phyloP scores from a whole-genome alignment of 2,888 invertebrate genomes.

The Osedax frankpressi region DNA sequence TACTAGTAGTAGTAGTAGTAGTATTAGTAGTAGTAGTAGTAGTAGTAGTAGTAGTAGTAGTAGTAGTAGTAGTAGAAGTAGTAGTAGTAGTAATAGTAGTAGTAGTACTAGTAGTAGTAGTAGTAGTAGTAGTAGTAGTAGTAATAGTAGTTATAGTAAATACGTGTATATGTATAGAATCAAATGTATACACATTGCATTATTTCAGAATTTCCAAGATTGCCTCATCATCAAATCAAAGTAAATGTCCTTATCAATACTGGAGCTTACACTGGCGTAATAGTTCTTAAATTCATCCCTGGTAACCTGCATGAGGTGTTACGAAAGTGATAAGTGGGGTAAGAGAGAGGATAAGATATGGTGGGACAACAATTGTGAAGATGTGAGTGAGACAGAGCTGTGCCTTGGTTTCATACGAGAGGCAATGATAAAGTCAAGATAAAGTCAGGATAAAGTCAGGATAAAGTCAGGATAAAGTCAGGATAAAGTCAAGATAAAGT shows the following conservation, averaged over 20 bases:
- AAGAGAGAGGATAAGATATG: too few species aligned
- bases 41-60: slow-evolving; percentile 5
- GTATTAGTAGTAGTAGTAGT: slow-evolving; percentile 5
- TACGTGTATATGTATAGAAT: too few species aligned
- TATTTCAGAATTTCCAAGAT: slow-evolving; percentile 57
- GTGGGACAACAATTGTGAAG: too few species aligned
- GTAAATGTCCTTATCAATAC: slow-evolving; percentile 79
- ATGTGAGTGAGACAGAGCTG: too few species aligned
- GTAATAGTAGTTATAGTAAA: neutral
- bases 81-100: neutral
- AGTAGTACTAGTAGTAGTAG: neutral
- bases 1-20: slow-evolving; percentile 8
- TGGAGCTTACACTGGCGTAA: slow-evolving; percentile 77
- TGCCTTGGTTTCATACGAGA: too few species aligned
- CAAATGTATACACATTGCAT: too few species aligned
- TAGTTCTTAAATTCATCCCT: slow-evolving; percentile 81
- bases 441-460: too few species aligned
- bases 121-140: neutral
- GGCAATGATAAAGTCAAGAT: too few species aligned
- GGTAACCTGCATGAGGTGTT: slow-evolving; percentile 68
- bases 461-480: too few species aligned
- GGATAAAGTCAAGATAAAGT: too few species aligned
- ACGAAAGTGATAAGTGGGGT: too few species aligned
- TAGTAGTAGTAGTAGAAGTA: slow-evolving; percentile 5
- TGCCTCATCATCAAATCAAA: slow-evolving; percentile 86